Conservation (phyloP, 2,797 vertebrate genomes). For the Selene dorsalis region DNA sequence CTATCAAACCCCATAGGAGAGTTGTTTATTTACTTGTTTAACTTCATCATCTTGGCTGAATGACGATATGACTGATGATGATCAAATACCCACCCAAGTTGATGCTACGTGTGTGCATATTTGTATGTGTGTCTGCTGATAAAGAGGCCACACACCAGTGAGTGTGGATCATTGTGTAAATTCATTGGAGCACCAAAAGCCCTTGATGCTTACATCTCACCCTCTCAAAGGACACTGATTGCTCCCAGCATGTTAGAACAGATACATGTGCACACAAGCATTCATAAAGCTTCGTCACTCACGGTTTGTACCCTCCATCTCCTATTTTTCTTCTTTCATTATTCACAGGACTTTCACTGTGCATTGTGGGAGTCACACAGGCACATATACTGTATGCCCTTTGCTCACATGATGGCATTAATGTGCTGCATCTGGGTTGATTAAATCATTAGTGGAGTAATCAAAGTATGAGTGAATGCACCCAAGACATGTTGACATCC, state of each 20-base stretch:
- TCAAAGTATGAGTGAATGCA: neutral
- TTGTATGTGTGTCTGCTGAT: constrained; percentile 51
- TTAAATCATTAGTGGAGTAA: no score
- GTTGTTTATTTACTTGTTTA: constrained; percentile 77
- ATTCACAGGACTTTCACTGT: constrained; percentile 38
- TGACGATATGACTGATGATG: constrained; percentile 52
- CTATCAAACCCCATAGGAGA: constrained; percentile 64
- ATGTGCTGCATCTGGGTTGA: neutral
- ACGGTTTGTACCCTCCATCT: constrained; percentile 1
- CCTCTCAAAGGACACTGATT: constrained; percentile 77
- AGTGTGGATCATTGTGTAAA: constrained; percentile 59
- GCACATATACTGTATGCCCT: neutral
- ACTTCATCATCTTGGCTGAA: constrained; percentile 63
- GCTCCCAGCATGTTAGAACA: constrained; percentile 69
- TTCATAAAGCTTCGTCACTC: constrained; percentile 36
- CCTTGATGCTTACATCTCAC: constrained; percentile 67
- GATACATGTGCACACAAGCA: constrained; percentile 39
- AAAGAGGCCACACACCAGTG: constrained; percentile 72
- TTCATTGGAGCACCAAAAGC: constrained; percentile 48
- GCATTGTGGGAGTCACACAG: constrained; percentile 15
- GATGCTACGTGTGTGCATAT: constrained; percentile 44
- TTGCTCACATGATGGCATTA: neutral
- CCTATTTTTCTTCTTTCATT: constrained; percentile 34
- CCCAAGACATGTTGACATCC: neutral
- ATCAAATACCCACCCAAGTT: constrained; percentile 83